phyloP scores from a whole-genome alignment of 1,140 invertebrate genomes.

The Meloidogyne chitwoodi region DNA sequence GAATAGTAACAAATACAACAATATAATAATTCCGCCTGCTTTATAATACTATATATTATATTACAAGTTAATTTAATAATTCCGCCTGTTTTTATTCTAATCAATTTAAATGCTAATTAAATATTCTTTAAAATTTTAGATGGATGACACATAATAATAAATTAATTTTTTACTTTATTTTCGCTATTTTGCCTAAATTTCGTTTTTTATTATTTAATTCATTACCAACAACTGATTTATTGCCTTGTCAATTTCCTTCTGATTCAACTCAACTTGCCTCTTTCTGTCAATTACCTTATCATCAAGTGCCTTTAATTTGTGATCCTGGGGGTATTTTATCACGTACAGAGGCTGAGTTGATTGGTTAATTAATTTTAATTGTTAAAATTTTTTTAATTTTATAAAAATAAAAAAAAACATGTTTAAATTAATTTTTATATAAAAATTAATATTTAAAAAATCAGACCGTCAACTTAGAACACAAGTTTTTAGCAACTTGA shows the following conservation, averaged over 20 bases:
- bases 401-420: too few species aligned
- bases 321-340: conserved; percentile 14
- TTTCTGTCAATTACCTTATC: conserved; percentile 17
- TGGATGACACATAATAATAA: not conserved
- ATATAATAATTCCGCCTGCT: not conserved
- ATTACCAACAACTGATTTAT: not conserved
- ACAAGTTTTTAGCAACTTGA: not conserved
- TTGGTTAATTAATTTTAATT: not conserved
- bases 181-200: not conserved
- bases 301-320: conserved; percentile 10
- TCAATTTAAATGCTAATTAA: not conserved
- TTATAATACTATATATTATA: too few species aligned
- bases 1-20: too few species aligned
- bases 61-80: not conserved
- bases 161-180: not conserved
- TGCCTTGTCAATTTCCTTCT: conserved; percentile 16
- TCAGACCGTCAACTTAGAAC: not conserved
- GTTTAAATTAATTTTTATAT: too few species aligned
- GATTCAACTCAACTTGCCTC: not conserved
- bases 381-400: not conserved
- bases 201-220: not conserved
- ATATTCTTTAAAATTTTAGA: not conserved
- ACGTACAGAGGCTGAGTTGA: conserved; percentile 18
- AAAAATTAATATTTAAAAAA: not conserved
- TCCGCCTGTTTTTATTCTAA: not conserved